Evolutionary conservation across 2,797 vertebrate genomes (phyloP), one percentile per base, ranked within the genome.

Genomic region (Cuculus canorus): DNA sequence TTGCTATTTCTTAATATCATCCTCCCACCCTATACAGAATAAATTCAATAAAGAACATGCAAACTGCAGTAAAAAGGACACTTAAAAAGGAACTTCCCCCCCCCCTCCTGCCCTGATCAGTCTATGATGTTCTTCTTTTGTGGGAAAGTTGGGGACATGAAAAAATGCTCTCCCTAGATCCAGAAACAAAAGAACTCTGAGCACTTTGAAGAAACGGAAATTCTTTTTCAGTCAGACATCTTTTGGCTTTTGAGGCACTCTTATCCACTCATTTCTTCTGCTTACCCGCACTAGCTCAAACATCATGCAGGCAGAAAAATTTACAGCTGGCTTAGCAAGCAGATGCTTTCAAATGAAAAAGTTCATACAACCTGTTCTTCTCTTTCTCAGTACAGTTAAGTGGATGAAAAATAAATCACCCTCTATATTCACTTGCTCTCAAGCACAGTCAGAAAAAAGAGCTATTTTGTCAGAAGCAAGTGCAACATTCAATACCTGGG

Each of bases 281-380:
- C 28, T 90, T 63, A 95, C 57, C 63, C 59, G 68, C 43, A 82
- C 43, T n/a, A 88, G 23, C 72, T 81, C 45, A 82, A 88, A 73
- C n/a, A 71, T 61, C 28, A 63, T 2, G 10, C 28, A 94, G 54
- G 64, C 39, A 63, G 32, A 41, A 95, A 93, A 93, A 71, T 50
- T 77, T 60, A 45, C 33, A 72, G 96, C 59, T 70, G 50, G 57
- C 60, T 85, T 88, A 90, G 65, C 22, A 92, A 86, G 76, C 28
- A 89, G 53, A 43, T 69, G 53, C 27, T 95, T 96, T 93, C 65
- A 83, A 77, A 69, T n/a, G 0, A 54, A 56, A 27, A 95, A 56
- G 4, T 69, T 89, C 43, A 65, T 47, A 83, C 13, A 72, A 35
- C 18, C n/a, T 68, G 37, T 33, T 88, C 80, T 92, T 95, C 47